Evolutionary conservation across 2,888 invertebrate species (phyloP).

Genomic region (Antheraea assamensis): DNA sequence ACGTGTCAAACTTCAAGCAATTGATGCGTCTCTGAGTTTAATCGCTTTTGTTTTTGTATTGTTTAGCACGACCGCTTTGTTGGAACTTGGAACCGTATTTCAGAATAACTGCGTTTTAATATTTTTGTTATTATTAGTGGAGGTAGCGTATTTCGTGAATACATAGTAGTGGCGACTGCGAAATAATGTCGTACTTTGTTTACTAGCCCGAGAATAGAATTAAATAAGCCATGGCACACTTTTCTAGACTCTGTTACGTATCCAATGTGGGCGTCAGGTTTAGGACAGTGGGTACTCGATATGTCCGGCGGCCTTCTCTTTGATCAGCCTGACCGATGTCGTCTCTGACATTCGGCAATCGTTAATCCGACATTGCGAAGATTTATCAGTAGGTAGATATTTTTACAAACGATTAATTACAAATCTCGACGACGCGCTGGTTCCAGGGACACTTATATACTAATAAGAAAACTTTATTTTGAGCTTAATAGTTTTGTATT

Average conservation of each 20-base stretch:
- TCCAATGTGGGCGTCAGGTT: constrained; percentile 48
- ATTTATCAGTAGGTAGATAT: constrained; percentile 40
- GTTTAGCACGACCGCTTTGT: constrained; percentile 46
- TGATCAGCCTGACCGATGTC: constrained; percentile 60
- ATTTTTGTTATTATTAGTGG: constrained; percentile 32
- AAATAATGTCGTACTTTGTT: constrained; percentile 61
- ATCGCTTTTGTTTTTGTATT: constrained; percentile 57
- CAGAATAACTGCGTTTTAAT: constrained; percentile 15
- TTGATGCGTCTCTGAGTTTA: constrained; percentile 42
- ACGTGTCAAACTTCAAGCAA: constrained; percentile 45
- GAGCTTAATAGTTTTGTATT: constrained; percentile 24
- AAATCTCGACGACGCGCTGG: constrained; percentile 37
- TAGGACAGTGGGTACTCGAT: constrained; percentile 45
- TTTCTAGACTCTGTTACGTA: constrained; percentile 42
- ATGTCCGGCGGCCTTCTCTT: constrained; percentile 58
- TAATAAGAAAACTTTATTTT: constrained; percentile 56
- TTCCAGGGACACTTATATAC: constrained; percentile 62
- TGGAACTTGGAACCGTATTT: constrained; percentile 18
- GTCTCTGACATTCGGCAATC: constrained; percentile 34
- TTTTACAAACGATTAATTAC: constrained; percentile 50
- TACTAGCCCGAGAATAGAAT: constrained; percentile 64
- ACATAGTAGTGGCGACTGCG: constrained; percentile 59
- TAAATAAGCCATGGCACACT: constrained; percentile 65
- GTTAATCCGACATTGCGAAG: constrained; percentile 44
- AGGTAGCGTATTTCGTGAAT: constrained; percentile 50